Evolutionary conservation across 2,888 invertebrate species (phyloP), one percentile per base, ranked within the genome.

Genomic region (Sinodicranocentrus sp.): DNA sequence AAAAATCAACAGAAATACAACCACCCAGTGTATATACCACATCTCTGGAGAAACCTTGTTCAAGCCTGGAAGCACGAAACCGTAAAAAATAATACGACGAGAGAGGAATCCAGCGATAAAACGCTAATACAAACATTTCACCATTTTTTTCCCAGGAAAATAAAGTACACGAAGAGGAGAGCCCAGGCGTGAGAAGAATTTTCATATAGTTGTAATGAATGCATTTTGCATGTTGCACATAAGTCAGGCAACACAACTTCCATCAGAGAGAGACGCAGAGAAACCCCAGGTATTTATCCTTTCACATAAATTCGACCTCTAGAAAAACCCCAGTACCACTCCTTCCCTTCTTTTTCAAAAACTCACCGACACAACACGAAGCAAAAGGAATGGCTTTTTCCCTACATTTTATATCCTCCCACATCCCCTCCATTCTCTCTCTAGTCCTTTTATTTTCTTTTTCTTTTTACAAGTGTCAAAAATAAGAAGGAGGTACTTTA

Each of bases 131-230:
- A 63, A 28, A 63, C 63, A 57, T 57, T 57, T 57, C 25, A 6
- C 19, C 57, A 6, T 23, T 21, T 57, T 13, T 68, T 68, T 28
- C 52, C 13, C 17, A 52, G 72, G 15, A 72, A 59, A 72, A 54
- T 28, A 54, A 71, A 52, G 33, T 28, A 70, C 19, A 44, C 10
- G 63, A 17, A 63, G 17, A 28, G 33, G 19, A 8, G 1, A 54
- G 28, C 52, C 13, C 10, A 43, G 25, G 48, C 52, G 68, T 70
- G 68, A 17, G n/a, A 70, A 19, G 70, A 70, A 70, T 70, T 70
- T 70, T 70, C 43, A 54, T 52, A 48, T 70, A n/a, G 23, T 2
- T 70, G 28, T 26, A 23, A 44, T 25, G 67, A 44, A 67, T 26
- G 43, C 23, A 21, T 23, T 19, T 67, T 43, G 67, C 67, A 67